Conservation (phyloP, 2,113 vertebrate species). For the Melanostigma gelatinosum region DNA sequence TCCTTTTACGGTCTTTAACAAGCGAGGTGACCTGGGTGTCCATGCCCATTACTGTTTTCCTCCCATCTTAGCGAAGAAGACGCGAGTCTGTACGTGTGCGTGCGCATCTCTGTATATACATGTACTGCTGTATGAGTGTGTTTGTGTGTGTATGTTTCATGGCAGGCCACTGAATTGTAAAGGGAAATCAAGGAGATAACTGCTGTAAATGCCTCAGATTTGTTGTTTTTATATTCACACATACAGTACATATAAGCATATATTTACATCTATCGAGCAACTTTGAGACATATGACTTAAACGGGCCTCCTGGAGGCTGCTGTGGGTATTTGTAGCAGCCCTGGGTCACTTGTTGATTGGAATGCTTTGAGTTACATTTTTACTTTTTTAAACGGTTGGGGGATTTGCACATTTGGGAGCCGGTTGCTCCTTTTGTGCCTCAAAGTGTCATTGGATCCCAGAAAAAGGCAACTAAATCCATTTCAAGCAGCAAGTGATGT, state of each 20-base stretch:
- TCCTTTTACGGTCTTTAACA: slow-evolving; percentile 83
- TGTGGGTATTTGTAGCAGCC: slow-evolving; percentile 75
- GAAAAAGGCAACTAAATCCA: background rate
- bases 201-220: slow-evolving; percentile 97
- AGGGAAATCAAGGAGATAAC: slow-evolving; percentile 90
- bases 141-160: slow-evolving; percentile 69
- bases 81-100: slow-evolving; percentile 10
- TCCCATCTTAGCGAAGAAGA: slow-evolving; percentile 71
- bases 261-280: slow-evolving; percentile 83
- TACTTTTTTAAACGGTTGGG: background rate
- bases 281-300: slow-evolving; percentile 77
- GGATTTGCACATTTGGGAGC: slow-evolving; percentile 18
- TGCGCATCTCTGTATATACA: slow-evolving; percentile 64
- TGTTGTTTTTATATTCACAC: slow-evolving; percentile 83
- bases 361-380: slow-evolving; percentile 55
- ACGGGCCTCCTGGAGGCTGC: slow-evolving; percentile 71
- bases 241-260: slow-evolving; percentile 81
- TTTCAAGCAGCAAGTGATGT: slow-evolving; percentile 33
- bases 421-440: slow-evolving; percentile 10
- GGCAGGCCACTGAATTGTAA: slow-evolving; percentile 93
- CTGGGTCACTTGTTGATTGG: slow-evolving; percentile 50
- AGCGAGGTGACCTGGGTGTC: slow-evolving; percentile 87
- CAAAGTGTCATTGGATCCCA: slow-evolving; percentile 17
- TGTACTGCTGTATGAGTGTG: slow-evolving; percentile 53
- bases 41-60: slow-evolving; percentile 80